Evolutionary conservation across 2,888 invertebrate genomes (phyloP), one percentile per base, ranked within the genome.

Genomic region (Drosophila maculinotata): DNA sequence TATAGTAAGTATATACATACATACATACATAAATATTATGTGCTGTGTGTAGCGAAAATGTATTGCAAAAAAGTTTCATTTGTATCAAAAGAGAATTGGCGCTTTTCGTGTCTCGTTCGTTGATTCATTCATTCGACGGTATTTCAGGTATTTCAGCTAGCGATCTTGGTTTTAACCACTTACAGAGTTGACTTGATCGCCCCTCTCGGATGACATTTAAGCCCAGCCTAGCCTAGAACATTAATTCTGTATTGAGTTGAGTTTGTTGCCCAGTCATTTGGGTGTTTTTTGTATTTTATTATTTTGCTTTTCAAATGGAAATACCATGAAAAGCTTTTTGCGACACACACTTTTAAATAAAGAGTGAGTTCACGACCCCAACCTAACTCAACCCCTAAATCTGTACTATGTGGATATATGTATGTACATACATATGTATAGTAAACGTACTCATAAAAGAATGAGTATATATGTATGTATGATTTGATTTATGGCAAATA

Each of bases 311-410:
- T 48, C 31, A 23, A 12, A 26, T 26, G 15, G 10, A 42, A 42
- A 52, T 42, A 15, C 9, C 42, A 25, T 25, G 17, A 17, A 15
- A 52, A 35, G 15, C 15, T 52, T 42, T 12, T 25, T 10, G n/a
- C 12, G 5, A 51, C 15, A 17, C n/a, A n/a, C 5, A 7, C 28
- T 23, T 26, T 25, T 4, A 44, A 30, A 52, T 48, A 12, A 12
- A 7, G 28, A 36, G n/a, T n/a, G 35, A 45, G 38, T 58, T 42
- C 51, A 31, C 28, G 49, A 47, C 38, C 59, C 69, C 49, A 71
- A 64, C 71, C 79, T 68, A 38, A 30, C 51, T 41, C 64, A 60
- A 57, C 33, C 38, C 33, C 42, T 59, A 47, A 31, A 15, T 33
- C 8, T 39, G 8, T 3, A 23, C 28, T 20, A n/a, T n/a, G n/a